These are phyloP conservation scores for Actias luna DNA, from an alignment of 2,888 invertebrate genomes.

Conservation along the genomic window DNA sequence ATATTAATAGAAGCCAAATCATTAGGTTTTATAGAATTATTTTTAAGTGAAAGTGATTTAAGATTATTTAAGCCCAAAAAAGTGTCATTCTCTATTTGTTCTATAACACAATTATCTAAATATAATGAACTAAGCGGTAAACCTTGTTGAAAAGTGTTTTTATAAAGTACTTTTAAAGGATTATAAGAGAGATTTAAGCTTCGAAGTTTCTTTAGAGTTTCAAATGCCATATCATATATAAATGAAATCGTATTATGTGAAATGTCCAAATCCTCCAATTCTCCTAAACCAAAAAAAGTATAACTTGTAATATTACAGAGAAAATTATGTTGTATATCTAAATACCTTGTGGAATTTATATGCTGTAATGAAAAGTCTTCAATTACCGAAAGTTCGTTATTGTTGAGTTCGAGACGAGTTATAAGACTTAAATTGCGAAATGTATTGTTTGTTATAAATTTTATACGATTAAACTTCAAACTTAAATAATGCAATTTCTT, in stretches of 20 bases:
- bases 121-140: constrained; percentile 87
- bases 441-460: constrained; percentile 85
- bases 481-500: constrained; percentile 91
- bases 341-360: constrained; percentile 87
- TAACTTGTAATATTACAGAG: constrained; percentile 86
- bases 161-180: constrained; percentile 86
- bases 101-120: constrained; percentile 88
- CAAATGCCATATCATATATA: constrained; percentile 88
- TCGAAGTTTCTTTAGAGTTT: constrained; percentile 88
- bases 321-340: constrained; percentile 89
- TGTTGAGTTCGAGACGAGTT: constrained; percentile 88
- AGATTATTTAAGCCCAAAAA: constrained; percentile 89
- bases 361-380: constrained; percentile 91
- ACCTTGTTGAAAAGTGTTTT: constrained; percentile 88
- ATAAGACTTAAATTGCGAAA: constrained; percentile 89
- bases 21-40: constrained; percentile 86
- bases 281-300: constrained; percentile 88
- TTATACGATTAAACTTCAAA: constrained; percentile 89
- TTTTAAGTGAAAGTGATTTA: constrained; percentile 88
- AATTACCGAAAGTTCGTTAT: constrained; percentile 90
- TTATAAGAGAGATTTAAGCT: constrained; percentile 91
- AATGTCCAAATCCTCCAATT: constrained; percentile 90
- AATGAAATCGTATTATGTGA: constrained; percentile 86
- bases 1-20: constrained; percentile 88
- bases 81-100: constrained; percentile 87